Conservation (phyloP, 2,888 invertebrate species). For the Watsonalla binaria region DNA sequence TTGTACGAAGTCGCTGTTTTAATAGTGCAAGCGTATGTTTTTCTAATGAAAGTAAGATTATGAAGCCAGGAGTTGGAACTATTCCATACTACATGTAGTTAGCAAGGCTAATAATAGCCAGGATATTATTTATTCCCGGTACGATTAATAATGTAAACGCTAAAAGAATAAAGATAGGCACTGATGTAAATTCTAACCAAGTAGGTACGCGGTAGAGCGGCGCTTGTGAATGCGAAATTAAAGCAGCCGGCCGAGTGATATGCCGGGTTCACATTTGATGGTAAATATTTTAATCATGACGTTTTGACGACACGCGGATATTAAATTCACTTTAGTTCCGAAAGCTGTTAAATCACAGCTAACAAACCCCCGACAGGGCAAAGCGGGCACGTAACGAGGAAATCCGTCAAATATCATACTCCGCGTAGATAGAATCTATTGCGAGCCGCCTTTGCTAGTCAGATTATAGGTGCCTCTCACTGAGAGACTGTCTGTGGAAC, state of each 20-base stretch:
- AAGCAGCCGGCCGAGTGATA: background rate
- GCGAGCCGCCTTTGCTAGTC: background rate
- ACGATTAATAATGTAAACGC: no score
- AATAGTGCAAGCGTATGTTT: no score
- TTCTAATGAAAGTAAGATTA: no score
- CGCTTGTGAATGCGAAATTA: background rate
- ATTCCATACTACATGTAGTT: no score
- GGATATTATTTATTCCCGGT: no score
- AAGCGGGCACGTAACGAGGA: conserved; percentile 1
- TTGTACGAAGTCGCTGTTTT: no score
- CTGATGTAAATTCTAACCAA: no score
- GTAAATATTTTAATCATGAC: conserved; percentile 1
- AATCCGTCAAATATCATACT: background rate
- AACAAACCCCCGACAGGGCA: conserved; percentile 14
- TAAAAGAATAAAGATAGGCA: no score
- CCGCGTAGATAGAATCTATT: background rate
- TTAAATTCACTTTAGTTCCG: conserved; percentile 10
- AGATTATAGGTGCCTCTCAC: background rate
- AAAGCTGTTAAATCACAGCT: conserved; percentile 15
- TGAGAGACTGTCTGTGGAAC: background rate
- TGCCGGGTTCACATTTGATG: background rate
- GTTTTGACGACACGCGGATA: background rate
- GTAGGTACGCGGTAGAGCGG: background rate
- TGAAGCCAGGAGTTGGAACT: no score
- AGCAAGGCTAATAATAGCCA: no score